Evolutionary conservation across 2,888 invertebrate genomes (phyloP), one percentile per base, ranked within the genome.

Genomic region (Reticulitermes lucifugus): DNA sequence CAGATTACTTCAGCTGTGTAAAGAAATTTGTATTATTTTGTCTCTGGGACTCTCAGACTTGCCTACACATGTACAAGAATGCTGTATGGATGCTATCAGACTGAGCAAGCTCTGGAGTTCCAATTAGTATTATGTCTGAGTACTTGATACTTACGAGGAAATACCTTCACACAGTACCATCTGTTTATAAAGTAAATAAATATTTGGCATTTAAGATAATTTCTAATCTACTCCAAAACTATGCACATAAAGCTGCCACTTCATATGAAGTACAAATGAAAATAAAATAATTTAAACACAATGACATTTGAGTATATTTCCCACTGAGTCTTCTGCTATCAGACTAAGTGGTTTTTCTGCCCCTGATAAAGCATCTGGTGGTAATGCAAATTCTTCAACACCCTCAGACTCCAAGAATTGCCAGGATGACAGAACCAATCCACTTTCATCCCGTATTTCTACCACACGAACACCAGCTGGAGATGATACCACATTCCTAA

Each of bases 241-340:
- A 22, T 21, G 60, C 18, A 60, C 6, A 6, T 60, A 60, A 60
- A 46, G 46, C 46, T 46, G 46, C 18, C 60, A 60, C 7, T 65
- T n/a, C 9, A 65, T 25, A 25, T 65, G 9, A 65, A 65, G 10
- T 65, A n/a, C 25, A 65, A 65, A 65, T n/a, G 0, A 60, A 60
- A 60, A 22, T 35, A 60, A 65, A n/a, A 77, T 14, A 41, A 41
- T 29, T 65, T 81, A 81, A 7, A 43, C n/a, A 65, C 18, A 9
- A 43, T 65, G 35, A 65, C 70, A 92, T 90, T 95, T 95, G 86
- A 95, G 91, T 87, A 95, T 93, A 89, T 94, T 94, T 88, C 95
- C 95, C 87, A 92, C 90, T 87, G 94, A 93, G 88, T 95, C 95
- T 90, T 95, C 94, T 73, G 94, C 94, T 84, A 95, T 92, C 88